These are phyloP conservation scores for Pseudomyrmex gracilis DNA, from an alignment of 1,140 invertebrate species.

Conservation along the genomic window DNA sequence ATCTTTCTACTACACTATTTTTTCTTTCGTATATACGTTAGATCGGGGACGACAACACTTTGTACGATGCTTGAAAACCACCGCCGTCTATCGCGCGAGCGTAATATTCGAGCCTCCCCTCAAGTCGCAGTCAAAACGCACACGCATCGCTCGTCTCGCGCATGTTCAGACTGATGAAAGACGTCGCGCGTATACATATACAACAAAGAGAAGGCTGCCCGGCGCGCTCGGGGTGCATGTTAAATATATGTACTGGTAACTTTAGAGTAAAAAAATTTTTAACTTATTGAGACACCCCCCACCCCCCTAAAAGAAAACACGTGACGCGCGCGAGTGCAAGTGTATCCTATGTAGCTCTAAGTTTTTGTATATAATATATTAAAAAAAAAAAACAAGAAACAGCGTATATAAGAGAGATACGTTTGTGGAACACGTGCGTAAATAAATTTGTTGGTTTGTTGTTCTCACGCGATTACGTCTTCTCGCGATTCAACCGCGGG, in stretches of 20 bases:
- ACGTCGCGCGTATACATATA: slow-evolving; percentile 56
- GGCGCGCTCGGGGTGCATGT: slow-evolving; percentile 46
- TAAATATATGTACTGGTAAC: slow-evolving; percentile 72
- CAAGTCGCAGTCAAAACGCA: slow-evolving; percentile 59
- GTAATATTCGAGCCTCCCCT: background rate
- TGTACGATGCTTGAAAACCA: background rate
- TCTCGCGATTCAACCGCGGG: slow-evolving; percentile 5
- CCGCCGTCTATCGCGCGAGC: slow-evolving; percentile 3
- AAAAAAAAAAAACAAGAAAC: slow-evolving; percentile 64
- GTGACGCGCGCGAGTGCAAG: slow-evolving; percentile 76
- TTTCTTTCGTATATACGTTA: slow-evolving; percentile 10
- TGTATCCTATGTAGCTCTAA: slow-evolving; percentile 79
- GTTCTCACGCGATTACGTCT: slow-evolving; percentile 37
- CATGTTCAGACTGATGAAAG: slow-evolving; percentile 63
- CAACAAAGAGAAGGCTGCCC: slow-evolving; percentile 24
- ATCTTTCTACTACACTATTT: slow-evolving; percentile 42
- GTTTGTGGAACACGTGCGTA: no score
- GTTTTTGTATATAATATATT: slow-evolving; percentile 82
- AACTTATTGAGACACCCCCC: slow-evolving; percentile 80
- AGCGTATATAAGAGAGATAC: slow-evolving; percentile 18
- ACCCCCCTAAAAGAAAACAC: slow-evolving; percentile 52
- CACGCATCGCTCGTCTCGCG: slow-evolving; percentile 44
- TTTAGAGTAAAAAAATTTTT: slow-evolving; percentile 74
- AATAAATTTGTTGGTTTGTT: slow-evolving; percentile 13
- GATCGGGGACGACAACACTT: slow-evolving; percentile 7